Conservation (phyloP, 30 jellyfish, hydroid and myxozoan species). For the Sanderia malayensis region DNA sequence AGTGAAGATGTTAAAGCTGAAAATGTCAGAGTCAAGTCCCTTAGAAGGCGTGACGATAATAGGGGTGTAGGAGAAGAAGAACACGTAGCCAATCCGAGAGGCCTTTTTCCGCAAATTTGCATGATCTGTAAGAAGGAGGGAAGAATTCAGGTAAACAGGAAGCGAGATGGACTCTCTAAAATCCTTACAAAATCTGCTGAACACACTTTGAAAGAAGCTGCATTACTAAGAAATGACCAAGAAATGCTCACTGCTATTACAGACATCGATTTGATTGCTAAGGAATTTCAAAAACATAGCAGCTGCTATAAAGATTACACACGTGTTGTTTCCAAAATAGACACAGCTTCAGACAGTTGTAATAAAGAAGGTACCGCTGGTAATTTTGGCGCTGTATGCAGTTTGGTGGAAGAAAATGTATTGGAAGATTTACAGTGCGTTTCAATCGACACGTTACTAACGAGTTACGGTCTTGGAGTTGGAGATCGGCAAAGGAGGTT, state of each 20-base stretch:
- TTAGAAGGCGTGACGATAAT: background rate
- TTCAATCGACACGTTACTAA: background rate
- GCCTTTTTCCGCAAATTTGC: slow-evolving; percentile 2
- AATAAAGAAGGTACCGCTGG: background rate
- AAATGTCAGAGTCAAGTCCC: background rate
- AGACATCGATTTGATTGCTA: background rate
- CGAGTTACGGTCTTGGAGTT: background rate
- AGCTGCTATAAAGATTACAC: background rate
- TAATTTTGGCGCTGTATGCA: background rate
- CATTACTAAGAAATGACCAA: background rate
- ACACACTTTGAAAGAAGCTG: background rate
- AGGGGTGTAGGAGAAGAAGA: background rate
- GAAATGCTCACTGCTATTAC: background rate
- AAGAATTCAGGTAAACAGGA: background rate
- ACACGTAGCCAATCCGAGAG: background rate
- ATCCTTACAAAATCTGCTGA: background rate
- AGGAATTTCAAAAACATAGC: background rate
- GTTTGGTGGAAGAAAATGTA: background rate
- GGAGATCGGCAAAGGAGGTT: background rate
- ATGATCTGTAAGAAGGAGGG: slow-evolving; percentile 13
- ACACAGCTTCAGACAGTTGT: background rate
- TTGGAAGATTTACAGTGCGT: background rate
- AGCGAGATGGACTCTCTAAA: background rate
- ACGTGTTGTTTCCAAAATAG: background rate
- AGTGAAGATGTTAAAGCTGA: slow-evolving; percentile 6